Evolutionary conservation across 2,797 vertebrate species (phyloP).

Genomic region (Columba guinea): DNA sequence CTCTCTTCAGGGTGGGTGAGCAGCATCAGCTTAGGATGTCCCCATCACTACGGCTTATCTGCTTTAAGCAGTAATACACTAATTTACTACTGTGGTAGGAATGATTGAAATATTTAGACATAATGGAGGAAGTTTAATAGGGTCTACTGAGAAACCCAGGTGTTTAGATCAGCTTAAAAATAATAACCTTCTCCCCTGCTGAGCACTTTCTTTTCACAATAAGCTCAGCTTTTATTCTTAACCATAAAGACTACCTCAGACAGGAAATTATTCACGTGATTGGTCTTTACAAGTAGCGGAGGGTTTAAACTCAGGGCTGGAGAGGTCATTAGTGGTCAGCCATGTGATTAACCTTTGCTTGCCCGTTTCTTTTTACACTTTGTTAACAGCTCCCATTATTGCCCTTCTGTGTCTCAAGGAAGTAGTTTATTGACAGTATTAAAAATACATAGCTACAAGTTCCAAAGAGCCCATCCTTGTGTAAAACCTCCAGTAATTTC

Average conservation of each 20-base stretch:
- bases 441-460: conserved; percentile 80
- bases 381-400: conserved; percentile 84
- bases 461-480: conserved; percentile 63
- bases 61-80: conserved; percentile 72
- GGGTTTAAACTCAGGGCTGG: conserved; percentile 81
- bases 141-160: conserved; percentile 83
- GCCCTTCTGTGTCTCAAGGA: conserved; percentile 78
- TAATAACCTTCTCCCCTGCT: conserved; percentile 83
- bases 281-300: conserved; percentile 85
- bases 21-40: conserved; percentile 57
- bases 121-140: conserved; percentile 83
- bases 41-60: conserved; percentile 56
- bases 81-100: conserved; percentile 77
- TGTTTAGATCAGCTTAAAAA: conserved; percentile 92
- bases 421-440: conserved; percentile 85
- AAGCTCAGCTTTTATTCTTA: conserved; percentile 84
- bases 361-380: conserved; percentile 86
- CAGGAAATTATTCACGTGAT: conserved; percentile 93
- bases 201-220: conserved; percentile 83
- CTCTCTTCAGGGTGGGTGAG: conserved; percentile 66
- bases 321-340: conserved; percentile 86
- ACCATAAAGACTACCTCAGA: conserved; percentile 85
- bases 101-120: conserved; percentile 84
- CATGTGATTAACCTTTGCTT: conserved; percentile 88
- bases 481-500: conserved; percentile 50